phyloP scores from a whole-genome alignment of 2,797 vertebrate species.

The Clarias fuscus region DNA sequence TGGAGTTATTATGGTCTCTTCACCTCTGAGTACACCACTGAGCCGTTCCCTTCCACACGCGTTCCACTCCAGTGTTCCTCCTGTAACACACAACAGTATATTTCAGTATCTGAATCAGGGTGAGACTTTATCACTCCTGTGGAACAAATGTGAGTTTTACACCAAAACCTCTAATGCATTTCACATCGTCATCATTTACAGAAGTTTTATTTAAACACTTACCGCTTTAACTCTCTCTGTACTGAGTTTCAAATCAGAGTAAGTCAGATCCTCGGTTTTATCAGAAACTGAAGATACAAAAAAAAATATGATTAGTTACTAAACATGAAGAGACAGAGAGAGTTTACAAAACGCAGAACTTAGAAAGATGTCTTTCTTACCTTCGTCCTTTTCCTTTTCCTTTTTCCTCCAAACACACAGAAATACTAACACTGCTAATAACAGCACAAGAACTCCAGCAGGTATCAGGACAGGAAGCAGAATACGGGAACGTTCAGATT shows the following conservation, averaged over 20 bases:
- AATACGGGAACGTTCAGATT: not conserved
- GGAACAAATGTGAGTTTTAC: not conserved
- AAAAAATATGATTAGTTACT: too few relatives aligned
- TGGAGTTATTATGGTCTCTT: not conserved
- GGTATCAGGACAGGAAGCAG: not conserved
- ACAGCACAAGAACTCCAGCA: not conserved
- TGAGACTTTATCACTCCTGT: not conserved
- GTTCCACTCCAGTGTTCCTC: not conserved
- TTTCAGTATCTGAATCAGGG: not conserved
- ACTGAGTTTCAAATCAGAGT: not conserved
- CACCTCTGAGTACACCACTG: not conserved
- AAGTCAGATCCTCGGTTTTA: not conserved
- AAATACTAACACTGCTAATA: not conserved
- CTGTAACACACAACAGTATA: not conserved
- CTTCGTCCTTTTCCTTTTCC: not conserved
- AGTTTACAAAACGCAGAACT: not conserved
- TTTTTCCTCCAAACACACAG: not conserved
- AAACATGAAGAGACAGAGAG: not conserved
- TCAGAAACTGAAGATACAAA: not conserved
- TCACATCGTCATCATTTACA: not conserved
- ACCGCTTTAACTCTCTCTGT: not conserved
- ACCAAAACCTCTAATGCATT: not conserved
- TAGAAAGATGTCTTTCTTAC: not conserved
- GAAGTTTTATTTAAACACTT: not conserved
- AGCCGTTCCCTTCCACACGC: not conserved